Evolutionary conservation across 2,113 vertebrate genomes (phyloP).

Genomic region (Chloropsis cyanopogon): DNA sequence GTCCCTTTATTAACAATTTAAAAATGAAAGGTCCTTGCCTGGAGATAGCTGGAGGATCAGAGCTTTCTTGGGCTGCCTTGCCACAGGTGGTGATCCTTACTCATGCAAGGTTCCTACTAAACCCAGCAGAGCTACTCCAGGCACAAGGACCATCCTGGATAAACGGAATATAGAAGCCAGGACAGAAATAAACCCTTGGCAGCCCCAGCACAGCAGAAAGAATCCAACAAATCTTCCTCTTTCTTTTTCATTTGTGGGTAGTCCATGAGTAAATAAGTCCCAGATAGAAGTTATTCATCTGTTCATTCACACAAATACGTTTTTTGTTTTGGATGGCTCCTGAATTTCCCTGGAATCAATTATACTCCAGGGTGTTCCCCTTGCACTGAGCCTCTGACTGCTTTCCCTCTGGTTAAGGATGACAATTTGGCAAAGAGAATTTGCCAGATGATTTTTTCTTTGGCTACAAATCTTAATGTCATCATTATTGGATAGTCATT

Average conservation of each 20-base stretch:
- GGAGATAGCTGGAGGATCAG: not conserved
- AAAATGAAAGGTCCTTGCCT: conserved; percentile 15
- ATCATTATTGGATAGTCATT: not conserved
- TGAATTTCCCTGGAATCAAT: not conserved
- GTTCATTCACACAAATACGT: fast-evolving
- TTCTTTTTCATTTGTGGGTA: not conserved
- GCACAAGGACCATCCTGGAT: not conserved
- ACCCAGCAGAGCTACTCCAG: not conserved
- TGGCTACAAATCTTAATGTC: not conserved
- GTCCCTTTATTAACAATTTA: conserved; percentile 41
- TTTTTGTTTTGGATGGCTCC: not conserved
- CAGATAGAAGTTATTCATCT: not conserved
- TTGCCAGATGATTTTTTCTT: not conserved
- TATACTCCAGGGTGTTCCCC: not conserved
- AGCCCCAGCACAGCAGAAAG: not conserved
- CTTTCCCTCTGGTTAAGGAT: not conserved
- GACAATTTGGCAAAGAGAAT: not conserved
- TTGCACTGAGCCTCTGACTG: not conserved
- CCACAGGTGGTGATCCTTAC: not conserved
- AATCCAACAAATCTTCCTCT: not conserved
- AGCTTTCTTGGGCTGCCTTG: not conserved
- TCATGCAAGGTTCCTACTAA: not conserved
- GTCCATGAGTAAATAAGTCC: not conserved
- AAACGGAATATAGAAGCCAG: not conserved
- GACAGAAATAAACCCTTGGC: not conserved